Percentiles rank a stretch among this genome's conserved stretches.
Conservation (phyloP, 2,888 invertebrate species). For the Lymantria monacha region DNA sequence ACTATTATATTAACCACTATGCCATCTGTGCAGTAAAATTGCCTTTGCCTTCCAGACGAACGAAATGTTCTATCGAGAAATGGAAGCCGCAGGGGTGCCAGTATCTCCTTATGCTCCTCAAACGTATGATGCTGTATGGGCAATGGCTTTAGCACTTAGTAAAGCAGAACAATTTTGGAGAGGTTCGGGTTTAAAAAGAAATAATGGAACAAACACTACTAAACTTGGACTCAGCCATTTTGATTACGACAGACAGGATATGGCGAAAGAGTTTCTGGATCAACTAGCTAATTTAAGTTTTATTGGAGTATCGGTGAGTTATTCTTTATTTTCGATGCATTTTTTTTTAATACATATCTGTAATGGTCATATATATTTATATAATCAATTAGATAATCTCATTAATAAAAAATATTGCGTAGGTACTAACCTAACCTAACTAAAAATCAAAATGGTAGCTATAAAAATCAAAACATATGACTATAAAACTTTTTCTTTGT, state of each 20-base stretch:
- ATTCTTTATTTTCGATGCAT: not conserved
- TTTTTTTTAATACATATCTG: too few species aligned
- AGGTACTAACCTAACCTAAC: too few species aligned
- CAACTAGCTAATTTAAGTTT: conserved; percentile 89
- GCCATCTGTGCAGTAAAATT: too few species aligned
- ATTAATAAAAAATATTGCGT: too few species aligned
- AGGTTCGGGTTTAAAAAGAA: conserved; percentile 38
- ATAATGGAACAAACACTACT: conserved; percentile 39
- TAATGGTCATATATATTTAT: too few species aligned
- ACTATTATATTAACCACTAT: too few species aligned
- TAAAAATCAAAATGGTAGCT: too few species aligned
- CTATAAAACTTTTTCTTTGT: too few species aligned
- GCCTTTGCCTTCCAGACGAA: conserved; percentile 78
- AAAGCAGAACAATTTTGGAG: conserved; percentile 84
- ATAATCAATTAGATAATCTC: too few species aligned
- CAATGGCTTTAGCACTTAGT: conserved; percentile 89
- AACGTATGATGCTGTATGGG: conserved; percentile 96
- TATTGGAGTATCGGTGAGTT: conserved; percentile 92
- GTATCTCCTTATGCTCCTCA: conserved; percentile 88
- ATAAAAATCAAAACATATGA: too few species aligned
- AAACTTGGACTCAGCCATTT: conserved; percentile 82
- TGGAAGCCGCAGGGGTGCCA: conserved; percentile 75
- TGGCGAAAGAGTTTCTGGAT: conserved; percentile 87
- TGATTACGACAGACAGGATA: conserved; percentile 87
- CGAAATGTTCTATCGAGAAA: conserved; percentile 83